Conservation (phyloP, 2,113 vertebrate genomes). For the Podiceps cristatus region DNA sequence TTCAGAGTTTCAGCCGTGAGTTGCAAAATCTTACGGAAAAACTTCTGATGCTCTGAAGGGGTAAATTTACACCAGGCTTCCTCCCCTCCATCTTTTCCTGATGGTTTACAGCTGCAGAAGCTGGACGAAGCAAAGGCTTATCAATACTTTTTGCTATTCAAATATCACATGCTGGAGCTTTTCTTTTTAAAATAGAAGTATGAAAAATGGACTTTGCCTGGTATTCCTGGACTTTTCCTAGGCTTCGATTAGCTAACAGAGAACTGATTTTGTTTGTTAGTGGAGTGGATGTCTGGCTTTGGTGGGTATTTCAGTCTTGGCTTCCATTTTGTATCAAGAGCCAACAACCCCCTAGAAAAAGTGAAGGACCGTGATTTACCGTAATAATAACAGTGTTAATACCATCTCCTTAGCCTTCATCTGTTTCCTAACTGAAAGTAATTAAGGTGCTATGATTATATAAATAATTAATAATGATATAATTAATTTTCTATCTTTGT, state of each 20-base stretch:
- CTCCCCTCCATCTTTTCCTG: neutral
- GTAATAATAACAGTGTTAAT: neutral
- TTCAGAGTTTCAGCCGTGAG: neutral
- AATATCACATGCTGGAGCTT: neutral
- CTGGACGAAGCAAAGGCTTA: neutral
- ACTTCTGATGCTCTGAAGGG: neutral
- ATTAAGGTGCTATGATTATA: conserved; percentile 2
- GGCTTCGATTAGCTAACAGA: neutral
- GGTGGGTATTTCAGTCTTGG: neutral
- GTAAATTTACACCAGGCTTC: neutral
- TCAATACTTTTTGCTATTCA: neutral
- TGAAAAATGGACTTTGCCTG: neutral
- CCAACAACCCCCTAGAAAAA: neutral
- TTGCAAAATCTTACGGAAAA: neutral
- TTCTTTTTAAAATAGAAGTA: neutral
- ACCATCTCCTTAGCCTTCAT: neutral
- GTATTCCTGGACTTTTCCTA: neutral
- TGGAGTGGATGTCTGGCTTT: neutral
- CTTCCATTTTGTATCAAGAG: conserved; percentile 3
- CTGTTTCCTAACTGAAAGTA: neutral
- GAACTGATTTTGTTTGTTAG: neutral
- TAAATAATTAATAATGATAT: neutral
- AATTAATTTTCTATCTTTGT: neutral
- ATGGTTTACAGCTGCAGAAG: neutral
- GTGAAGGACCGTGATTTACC: neutral